phyloP scores from a whole-genome alignment of 2,797 vertebrate species.

The Tangara arthus region DNA sequence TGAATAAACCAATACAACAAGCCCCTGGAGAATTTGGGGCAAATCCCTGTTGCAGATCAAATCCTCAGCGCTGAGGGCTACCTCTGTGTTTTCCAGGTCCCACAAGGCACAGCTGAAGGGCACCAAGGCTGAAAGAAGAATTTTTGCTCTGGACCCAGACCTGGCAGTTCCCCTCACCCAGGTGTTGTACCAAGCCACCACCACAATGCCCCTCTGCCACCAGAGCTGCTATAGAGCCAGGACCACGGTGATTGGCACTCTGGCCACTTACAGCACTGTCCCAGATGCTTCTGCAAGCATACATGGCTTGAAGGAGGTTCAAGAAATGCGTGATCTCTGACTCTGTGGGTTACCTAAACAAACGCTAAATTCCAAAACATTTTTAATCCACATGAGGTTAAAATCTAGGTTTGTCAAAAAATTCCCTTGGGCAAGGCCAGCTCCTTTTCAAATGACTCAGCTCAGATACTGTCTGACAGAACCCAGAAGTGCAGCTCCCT shows the following conservation, averaged over 20 bases:
- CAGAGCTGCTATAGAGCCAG: not conserved
- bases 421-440: not conserved
- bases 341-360: not conserved
- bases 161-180: not conserved
- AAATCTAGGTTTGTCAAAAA: not conserved
- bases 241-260: not conserved
- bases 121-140: not conserved
- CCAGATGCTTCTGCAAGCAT: not conserved
- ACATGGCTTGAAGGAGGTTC: not conserved
- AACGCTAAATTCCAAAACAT: rapidly evolving
- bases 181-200: not conserved
- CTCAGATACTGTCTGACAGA: not conserved
- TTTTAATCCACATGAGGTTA: rapidly evolving
- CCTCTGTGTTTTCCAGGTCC: not conserved
- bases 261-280: not conserved
- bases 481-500: not conserved
- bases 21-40: not conserved
- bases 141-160: not conserved
- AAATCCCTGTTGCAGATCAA: not conserved
- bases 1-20: not conserved
- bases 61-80: not conserved
- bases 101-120: not conserved
- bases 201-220: not conserved
- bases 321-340: rapidly evolving
- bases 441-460: not conserved